Evolutionary conservation across 1,140 invertebrate species (phyloP), one percentile per base, ranked within the genome.

Genomic region (Aphelenchoides fujianensis): DNA sequence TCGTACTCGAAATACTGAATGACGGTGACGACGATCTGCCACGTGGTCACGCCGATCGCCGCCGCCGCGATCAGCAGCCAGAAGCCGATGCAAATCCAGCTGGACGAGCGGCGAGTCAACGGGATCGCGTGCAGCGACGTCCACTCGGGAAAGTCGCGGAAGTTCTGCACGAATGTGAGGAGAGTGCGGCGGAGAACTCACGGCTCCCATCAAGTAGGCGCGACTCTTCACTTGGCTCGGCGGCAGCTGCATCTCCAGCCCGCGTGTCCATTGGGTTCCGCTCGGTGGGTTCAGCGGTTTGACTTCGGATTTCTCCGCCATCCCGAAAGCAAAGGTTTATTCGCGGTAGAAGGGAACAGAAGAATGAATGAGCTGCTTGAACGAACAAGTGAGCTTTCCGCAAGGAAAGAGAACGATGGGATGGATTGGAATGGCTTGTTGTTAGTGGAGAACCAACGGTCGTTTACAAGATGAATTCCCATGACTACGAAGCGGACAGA

Each of bases 121-220:
- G 55, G 55, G 5, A 59, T 7, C 7, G 55, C 55, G 19, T 59
- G 55, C 55, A 19, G 7, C 12, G 55, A 59, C 5, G 55, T 59
- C 55, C 55, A 59, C 7, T 59, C 12, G 12, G 55, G 55, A 59
- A 59, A 59, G 5, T 59, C 55, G 5, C 19, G 5, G 7, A 23
- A 27, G 34, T 59, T 59, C 55, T 59, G 34, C n/a, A n/a, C n/a
- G n/a, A n/a, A n/a, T n/a, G n/a, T 59, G 55, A 30, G 34, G 55
- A 23, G 23, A 48, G 23, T 48, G 12, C 12, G 23, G 23, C 41
- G 12, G n/a, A 23, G 12, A 48, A 48, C 41, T 48, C 41, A 48
- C 41, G 23, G 41, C 41, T 16, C 12, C 41, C 12, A 48, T 23
- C 41, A 48, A 48, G 23, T 16, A 12, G 12, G 12, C 41, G 23